phyloP scores from a whole-genome alignment of 2,113 vertebrate species.

The Plotosus lineatus region DNA sequence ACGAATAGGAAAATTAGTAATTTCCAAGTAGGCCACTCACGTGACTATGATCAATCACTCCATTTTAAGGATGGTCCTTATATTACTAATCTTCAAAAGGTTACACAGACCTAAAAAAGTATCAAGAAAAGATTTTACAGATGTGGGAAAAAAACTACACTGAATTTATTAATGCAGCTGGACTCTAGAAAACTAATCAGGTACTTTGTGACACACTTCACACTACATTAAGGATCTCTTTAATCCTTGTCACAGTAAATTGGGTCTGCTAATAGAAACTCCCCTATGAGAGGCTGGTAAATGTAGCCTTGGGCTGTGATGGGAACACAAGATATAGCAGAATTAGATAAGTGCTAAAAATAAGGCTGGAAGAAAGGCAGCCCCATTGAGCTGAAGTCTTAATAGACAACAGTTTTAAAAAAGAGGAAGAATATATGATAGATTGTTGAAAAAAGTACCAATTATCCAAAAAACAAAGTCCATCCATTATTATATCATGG shows the following conservation, averaged over 20 bases:
- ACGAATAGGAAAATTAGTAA: slow-evolving; percentile 15
- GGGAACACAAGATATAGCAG: slow-evolving; percentile 69
- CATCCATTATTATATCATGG: too few species aligned
- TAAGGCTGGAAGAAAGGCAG: slow-evolving; percentile 59
- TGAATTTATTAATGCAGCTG: background rate
- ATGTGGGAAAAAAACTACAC: background rate
- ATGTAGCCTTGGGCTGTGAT: slow-evolving; percentile 67
- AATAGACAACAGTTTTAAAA: background rate
- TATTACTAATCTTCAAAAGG: background rate
- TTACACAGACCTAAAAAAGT: background rate
- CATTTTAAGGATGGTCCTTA: background rate
- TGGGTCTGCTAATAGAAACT: slow-evolving; percentile 73
- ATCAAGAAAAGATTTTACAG: background rate
- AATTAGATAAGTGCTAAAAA: slow-evolving; percentile 73
- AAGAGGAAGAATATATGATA: background rate
- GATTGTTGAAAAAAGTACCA: too few species aligned
- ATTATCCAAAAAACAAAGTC: too few species aligned
- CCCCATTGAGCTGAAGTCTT: background rate
- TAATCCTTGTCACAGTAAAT: slow-evolving; percentile 60
- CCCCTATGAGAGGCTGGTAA: slow-evolving; percentile 67
- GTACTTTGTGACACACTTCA: slow-evolving; percentile 68
- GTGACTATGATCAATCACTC: background rate
- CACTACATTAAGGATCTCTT: slow-evolving; percentile 62
- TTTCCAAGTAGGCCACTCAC: slow-evolving; percentile 46
- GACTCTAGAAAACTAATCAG: slow-evolving; percentile 9